Base-by-base conservation (phyloP, 2,797 vertebrate genomes). In the Oophaga sylvatica region DNA sequence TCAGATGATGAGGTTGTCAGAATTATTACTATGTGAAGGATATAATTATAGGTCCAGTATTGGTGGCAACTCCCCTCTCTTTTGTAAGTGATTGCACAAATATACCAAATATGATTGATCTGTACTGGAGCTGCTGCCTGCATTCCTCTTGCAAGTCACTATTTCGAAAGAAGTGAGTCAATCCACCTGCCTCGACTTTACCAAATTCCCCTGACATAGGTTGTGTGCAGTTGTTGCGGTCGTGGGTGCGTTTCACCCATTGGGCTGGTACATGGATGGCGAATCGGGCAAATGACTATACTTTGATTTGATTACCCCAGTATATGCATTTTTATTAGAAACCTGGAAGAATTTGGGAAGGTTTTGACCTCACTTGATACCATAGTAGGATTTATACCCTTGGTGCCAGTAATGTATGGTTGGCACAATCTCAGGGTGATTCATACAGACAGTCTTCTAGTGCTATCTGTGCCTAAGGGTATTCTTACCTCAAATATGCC, bases 1-100 rank as follows among this genome's bases (percentile, higher is more conserved):
- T 71, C 12, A 60, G 48, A 31, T 76, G 45, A 57, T 29, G 12
- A 84, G 45, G 70, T 59, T 76, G 71, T 76, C 70, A 73, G 57
- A 26, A 45, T 16, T 22, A 62, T 80, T 53, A 20, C 12, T 79
- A 31, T 79, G 16, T 19, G 76, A 16, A 78, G 8, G 76, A 29
- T 17, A 12, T 19, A 31, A 62, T 41, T 9, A 22, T 45, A 45
- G 59, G 45, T 56, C 15, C 6, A 56, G 75, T n/a, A 77, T 56
- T 26, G 75, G 48, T 56, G 13, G 19, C 59, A 41, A 45, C 31
- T 3, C 35, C 29, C n/a, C n/a, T 35, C 20, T 19, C 57, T 19
- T 31, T 20, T 10, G 1, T 2, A 0, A 56, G 22, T 31, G 20
- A 57, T 15, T 78, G 53, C 78, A 62, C 56, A 31, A 15, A 62